A percentile compares a stretch with the other conserved stretches of the same genome.
phyloP scores from a whole-genome alignment of 1,140 invertebrate genomes.

The Sipha flava region DNA sequence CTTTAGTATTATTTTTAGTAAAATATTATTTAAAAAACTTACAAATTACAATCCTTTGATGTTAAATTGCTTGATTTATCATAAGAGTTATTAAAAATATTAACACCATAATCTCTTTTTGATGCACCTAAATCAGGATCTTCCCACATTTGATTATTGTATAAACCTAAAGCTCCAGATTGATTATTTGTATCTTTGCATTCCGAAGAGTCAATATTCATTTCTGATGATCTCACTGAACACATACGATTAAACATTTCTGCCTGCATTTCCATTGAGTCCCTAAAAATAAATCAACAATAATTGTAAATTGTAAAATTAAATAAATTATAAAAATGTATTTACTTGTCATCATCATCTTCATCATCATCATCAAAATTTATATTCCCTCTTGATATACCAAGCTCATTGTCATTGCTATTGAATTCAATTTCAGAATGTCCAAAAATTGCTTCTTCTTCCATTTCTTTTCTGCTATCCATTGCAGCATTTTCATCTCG shows the following conservation, averaged over 20 bases:
- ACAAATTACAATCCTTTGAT: not conserved
- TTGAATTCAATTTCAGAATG: slow-evolving; percentile 7
- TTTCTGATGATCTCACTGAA: slow-evolving; percentile 11
- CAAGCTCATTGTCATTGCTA: slow-evolving; percentile 17
- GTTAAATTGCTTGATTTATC: not conserved
- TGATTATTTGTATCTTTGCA: not conserved
- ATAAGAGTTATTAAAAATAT: not conserved
- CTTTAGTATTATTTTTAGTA: not conserved
- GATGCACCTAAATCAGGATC: not conserved
- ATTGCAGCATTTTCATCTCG: slow-evolving; percentile 3
- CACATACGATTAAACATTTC: slow-evolving; percentile 29
- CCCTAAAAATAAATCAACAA: not conserved
- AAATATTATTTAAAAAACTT: not conserved
- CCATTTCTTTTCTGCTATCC: slow-evolving; percentile 1
- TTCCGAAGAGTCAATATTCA: not conserved
- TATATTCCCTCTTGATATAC: not conserved
- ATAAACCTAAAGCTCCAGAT: not conserved
- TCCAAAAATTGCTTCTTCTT: slow-evolving; percentile 9
- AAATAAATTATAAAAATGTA: not conserved
- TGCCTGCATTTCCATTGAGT: not conserved
- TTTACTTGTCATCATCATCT: slow-evolving; percentile 9
- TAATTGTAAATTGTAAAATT: not conserved
- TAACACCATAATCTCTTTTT: not conserved
- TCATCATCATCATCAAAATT: slow-evolving; percentile 13
- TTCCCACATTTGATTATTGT: not conserved